Evolutionary conservation across 2,797 vertebrate species (phyloP).

Genomic region (Babyrousa celebensis): DNA sequence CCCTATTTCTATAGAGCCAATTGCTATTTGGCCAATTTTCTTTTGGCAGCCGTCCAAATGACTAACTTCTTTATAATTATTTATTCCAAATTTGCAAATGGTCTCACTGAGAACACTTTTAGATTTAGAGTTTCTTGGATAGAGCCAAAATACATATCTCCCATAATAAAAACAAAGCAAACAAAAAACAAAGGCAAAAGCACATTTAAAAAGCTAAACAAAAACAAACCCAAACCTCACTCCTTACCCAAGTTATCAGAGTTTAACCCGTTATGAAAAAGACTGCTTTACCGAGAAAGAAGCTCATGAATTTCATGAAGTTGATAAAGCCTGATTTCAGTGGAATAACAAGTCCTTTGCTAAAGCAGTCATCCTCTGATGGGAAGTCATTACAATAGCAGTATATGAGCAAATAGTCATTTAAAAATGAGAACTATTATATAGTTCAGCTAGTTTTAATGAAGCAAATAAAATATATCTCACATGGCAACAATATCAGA

Average conservation of each 20-base stretch:
- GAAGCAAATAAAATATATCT: background rate
- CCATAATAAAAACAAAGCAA: background rate
- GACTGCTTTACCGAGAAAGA: background rate
- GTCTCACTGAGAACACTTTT: constrained; percentile 22
- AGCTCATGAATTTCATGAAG: background rate
- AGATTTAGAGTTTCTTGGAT: background rate
- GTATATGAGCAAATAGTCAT: background rate
- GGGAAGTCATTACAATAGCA: background rate
- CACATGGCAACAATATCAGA: background rate
- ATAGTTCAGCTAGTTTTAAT: background rate
- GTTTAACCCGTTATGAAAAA: background rate
- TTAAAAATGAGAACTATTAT: background rate
- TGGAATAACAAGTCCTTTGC: background rate
- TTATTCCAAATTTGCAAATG: constrained; percentile 51
- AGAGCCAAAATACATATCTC: background rate
- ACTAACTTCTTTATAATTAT: constrained; percentile 64
- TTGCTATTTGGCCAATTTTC: background rate
- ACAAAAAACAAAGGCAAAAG: background rate
- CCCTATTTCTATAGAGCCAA: background rate
- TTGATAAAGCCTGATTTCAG: background rate
- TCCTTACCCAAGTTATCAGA: background rate
- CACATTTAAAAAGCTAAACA: background rate
- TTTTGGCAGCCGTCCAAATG: background rate
- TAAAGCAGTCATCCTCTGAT: background rate
- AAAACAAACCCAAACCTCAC: background rate